These are phyloP conservation scores for Plutella xylostella DNA, from an alignment of 2,888 invertebrate genomes.

Conservation along the genomic window DNA sequence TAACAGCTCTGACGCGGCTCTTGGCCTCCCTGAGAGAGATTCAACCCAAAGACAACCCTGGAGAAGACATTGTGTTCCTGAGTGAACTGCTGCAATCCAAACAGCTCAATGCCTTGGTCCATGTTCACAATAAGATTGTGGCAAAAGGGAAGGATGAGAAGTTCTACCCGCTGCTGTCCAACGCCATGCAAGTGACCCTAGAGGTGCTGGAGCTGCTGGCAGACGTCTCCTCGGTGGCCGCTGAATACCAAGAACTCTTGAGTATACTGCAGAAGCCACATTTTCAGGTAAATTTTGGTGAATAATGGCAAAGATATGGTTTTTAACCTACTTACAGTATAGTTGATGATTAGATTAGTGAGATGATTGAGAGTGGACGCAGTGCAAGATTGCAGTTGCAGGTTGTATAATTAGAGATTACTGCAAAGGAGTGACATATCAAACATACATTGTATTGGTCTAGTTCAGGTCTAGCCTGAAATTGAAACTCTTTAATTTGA, in stretches of 20 bases:
- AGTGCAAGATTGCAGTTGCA: too few species aligned
- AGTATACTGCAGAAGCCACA: slow-evolving; percentile 86
- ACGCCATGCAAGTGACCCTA: slow-evolving; percentile 84
- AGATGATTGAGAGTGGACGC: too few species aligned
- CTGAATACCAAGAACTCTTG: slow-evolving; percentile 84
- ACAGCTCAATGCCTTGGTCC: slow-evolving; percentile 89
- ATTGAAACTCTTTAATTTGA: too few species aligned
- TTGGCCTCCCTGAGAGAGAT: slow-evolving; percentile 87
- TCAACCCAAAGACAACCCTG: slow-evolving; percentile 79
- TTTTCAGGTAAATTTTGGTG: too few species aligned
- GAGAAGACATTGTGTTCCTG: slow-evolving; percentile 88
- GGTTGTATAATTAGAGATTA: too few species aligned
- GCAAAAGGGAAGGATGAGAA: slow-evolving; percentile 87
- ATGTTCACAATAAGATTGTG: slow-evolving; percentile 90
- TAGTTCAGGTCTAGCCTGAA: too few species aligned
- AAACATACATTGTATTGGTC: too few species aligned
- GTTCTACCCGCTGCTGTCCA: slow-evolving; percentile 85
- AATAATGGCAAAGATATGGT: too few species aligned
- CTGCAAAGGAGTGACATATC: too few species aligned
- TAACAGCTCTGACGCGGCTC: slow-evolving; percentile 80
- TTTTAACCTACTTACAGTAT: too few species aligned
- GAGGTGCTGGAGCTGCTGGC: slow-evolving; percentile 85
- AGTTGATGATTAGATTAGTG: too few species aligned
- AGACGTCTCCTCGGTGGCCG: slow-evolving; percentile 73
- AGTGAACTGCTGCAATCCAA: slow-evolving; percentile 87